Evolutionary conservation across 2,888 invertebrate species (phyloP).

Genomic region (Choreutis nemorana): DNA sequence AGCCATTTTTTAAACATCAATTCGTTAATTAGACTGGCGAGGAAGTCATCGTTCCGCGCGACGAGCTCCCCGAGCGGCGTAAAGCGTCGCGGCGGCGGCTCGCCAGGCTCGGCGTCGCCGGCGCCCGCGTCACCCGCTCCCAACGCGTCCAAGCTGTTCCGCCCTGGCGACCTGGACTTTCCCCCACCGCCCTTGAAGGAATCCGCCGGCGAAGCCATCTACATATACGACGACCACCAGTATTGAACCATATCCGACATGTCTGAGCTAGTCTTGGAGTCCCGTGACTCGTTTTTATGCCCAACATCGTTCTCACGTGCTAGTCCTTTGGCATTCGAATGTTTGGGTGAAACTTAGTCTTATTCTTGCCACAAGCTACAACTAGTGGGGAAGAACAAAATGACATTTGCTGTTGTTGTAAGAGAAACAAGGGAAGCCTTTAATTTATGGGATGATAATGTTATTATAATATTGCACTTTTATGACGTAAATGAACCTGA

Average conservation of each 20-base stretch:
- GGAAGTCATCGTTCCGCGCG: slow-evolving; percentile 74
- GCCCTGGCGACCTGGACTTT: slow-evolving; percentile 52
- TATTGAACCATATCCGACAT: slow-evolving; percentile 20
- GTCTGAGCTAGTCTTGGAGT: not conserved
- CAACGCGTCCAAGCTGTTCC: slow-evolving; percentile 57
- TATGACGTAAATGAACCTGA: slow-evolving; percentile 11
- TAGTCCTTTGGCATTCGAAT: too few relatives aligned
- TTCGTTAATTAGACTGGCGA: slow-evolving; percentile 71
- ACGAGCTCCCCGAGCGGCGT: slow-evolving; percentile 39
- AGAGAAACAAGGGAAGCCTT: slow-evolving; percentile 5
- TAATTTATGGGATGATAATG: not conserved
- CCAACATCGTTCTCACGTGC: too few relatives aligned
- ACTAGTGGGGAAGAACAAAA: too few relatives aligned
- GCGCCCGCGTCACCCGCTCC: slow-evolving; percentile 57
- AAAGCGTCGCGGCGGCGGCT: slow-evolving; percentile 54
- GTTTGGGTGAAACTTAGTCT: too few relatives aligned
- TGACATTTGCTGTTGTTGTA: too few relatives aligned
- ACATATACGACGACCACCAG: slow-evolving; percentile 58
- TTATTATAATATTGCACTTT: not conserved
- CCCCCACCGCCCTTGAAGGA: slow-evolving; percentile 65
- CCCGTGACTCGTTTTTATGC: too few relatives aligned
- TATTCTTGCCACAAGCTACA: too few relatives aligned
- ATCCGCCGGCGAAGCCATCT: slow-evolving; percentile 73
- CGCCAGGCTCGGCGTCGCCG: slow-evolving; percentile 43
- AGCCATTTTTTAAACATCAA: too few relatives aligned